Percentiles rank a stretch among this genome's conserved stretches.
These are phyloP conservation scores for Bombus difficillimus DNA, from an alignment of 1,140 invertebrate genomes.

Conservation along the genomic window DNA sequence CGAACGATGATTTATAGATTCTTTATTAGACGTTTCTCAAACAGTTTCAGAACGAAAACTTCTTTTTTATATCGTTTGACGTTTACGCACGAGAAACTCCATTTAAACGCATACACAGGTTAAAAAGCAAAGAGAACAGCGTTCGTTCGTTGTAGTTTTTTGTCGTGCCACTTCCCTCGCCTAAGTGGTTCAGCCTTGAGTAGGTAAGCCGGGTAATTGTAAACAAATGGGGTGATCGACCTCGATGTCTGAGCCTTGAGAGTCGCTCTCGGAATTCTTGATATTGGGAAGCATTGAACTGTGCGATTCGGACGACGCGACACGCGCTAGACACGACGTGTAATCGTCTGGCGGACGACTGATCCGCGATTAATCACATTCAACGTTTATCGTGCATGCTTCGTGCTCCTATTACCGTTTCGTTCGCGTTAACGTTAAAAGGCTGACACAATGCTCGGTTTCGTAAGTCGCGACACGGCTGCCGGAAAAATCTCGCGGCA, in stretches of 20 bases:
- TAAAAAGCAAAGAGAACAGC: neutral
- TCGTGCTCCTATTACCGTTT: constrained; percentile 7
- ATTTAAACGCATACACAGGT: neutral
- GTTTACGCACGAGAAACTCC: neutral
- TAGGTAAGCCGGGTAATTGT: constrained; percentile 33
- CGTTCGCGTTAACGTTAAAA: constrained; percentile 26
- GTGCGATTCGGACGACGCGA: constrained; percentile 5
- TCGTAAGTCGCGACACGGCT: constrained; percentile 46
- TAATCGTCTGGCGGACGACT: neutral
- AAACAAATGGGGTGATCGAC: constrained; percentile 48
- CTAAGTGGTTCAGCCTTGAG: constrained; percentile 16
- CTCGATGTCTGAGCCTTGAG: constrained; percentile 29
- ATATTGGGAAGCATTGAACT: constrained; percentile 17
- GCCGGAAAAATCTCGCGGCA: constrained; percentile 60
- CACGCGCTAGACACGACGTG: constrained; percentile 2
- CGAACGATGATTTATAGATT: constrained; percentile 38
- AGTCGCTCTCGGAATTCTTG: constrained; percentile 35
- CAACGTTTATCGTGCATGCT: neutral
- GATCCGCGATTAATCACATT: constrained; percentile 37
- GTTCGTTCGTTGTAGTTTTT: neutral
- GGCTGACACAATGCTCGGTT: constrained; percentile 53
- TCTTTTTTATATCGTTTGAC: neutral
- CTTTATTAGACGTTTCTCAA: constrained; percentile 30
- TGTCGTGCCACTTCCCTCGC: neutral
- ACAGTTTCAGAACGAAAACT: neutral